Evolutionary conservation across 2,113 vertebrate genomes (phyloP), one percentile per base, ranked within the genome.

Genomic region (Trichomycterus rosablanca): DNA sequence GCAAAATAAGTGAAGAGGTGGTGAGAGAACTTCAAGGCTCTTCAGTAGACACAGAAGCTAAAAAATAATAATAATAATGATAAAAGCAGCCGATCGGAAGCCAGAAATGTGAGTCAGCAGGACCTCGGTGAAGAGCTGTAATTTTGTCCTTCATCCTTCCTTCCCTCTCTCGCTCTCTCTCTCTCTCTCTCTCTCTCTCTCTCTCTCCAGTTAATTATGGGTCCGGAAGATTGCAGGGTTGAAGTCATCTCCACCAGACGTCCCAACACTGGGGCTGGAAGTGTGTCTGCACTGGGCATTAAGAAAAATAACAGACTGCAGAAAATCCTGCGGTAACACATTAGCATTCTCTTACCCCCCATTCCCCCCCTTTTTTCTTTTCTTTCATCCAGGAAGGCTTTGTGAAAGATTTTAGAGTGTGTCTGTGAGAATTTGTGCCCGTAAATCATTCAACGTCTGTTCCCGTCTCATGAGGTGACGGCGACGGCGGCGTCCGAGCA

Each of bases 111-210:
- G 79, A 80, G 71, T 73, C 80, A 80, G 83, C 77, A 74, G 67
- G 81, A 51, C n/a, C 73, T 72, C 67, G 43, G 72, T 76, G 81
- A 84, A 84, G 59, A 80, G 80, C 81, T 81, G 78, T 70, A 80
- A 81, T 84, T 88, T 84, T 81, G 79, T 79, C 65, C 73, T 26
- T 37, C 40, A n/a, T 44, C 48, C 34, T 11, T 34, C 23, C n/a
- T n/a, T n/a, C n/a, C n/a, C n/a, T n/a, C n/a, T n/a, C n/a, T n/a
- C 37, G 45, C 40, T 44, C 48, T 42, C n/a, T 34, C 23, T 32
- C 46, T 40, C 22, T 9, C 23, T 52, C 48, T 16, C 11, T 18
- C 45, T 52, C 23, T 32, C 46, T 40, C 22, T 9, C 23, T 52
- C 48, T 16, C 11, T 18, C 45, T 52, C 42, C 62, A 39, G 68